A percentile compares a stretch with the other conserved stretches of the same genome.
These are phyloP conservation scores for Hoplodrina blanda DNA, from an alignment of 2,888 invertebrate genomes.

Conservation along the genomic window DNA sequence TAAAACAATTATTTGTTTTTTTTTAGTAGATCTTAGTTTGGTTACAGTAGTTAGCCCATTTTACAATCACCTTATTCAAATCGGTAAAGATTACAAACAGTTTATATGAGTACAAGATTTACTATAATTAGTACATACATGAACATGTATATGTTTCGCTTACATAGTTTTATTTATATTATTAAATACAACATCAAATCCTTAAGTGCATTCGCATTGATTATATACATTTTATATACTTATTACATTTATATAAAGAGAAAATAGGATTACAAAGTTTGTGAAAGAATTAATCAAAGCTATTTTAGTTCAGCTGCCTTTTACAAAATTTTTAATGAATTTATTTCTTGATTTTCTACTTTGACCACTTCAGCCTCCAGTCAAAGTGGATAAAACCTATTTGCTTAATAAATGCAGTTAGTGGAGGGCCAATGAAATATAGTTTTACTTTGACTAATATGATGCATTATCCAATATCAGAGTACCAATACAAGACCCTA, in stretches of 20 bases:
- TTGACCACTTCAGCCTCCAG: not conserved
- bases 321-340: not conserved
- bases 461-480: conserved; percentile 6
- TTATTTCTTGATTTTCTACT: not conserved
- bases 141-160: conserved; percentile 54
- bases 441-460: not conserved
- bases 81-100: conserved; percentile 35
- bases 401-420: conserved; percentile 6
- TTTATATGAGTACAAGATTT: conserved; percentile 43
- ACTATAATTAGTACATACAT: conserved; percentile 49
- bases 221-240: conserved; percentile 66
- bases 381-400: conserved; percentile 1
- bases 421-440: not conserved
- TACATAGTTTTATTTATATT: conserved; percentile 47
- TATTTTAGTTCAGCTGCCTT: conserved; percentile 13
- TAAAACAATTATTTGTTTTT: too few species aligned
- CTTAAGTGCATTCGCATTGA: conserved; percentile 77
- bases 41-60: not conserved
- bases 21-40: not conserved
- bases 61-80: conserved; percentile 34
- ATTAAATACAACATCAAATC: conserved; percentile 84
- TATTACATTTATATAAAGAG: conserved; percentile 40
- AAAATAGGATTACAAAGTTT: conserved; percentile 7
- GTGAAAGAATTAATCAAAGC: conserved; percentile 5
- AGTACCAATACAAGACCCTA: conserved; percentile 23